Evolutionary conservation across 2,113 vertebrate species (phyloP).

Genomic region (Podarcis muralis): DNA sequence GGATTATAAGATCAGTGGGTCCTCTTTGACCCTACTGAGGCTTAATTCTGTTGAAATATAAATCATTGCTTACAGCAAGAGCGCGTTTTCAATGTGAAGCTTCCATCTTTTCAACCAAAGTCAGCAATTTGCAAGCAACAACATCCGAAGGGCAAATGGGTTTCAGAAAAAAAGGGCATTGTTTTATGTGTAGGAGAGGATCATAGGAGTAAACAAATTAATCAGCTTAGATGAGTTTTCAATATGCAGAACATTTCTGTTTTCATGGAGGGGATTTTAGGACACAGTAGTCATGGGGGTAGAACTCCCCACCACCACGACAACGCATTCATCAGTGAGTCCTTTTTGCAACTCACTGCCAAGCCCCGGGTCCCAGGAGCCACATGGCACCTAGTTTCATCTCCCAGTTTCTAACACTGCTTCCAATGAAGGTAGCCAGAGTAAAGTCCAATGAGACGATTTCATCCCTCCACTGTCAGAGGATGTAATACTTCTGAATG

Average conservation of each 20-base stretch:
- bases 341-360: conserved; percentile 3
- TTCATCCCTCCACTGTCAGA: no score
- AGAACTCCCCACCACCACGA: not conserved
- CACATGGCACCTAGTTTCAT: no score
- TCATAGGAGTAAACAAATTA: conserved; percentile 72
- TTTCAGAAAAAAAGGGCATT: conserved; percentile 55
- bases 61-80: conserved; percentile 40
- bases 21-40: conserved; percentile 34
- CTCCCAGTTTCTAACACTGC: not conserved
- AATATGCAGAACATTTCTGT: conserved; percentile 37
- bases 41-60: conserved; percentile 49
- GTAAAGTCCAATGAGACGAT: not conserved
- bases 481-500: no score
- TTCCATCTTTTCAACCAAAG: conserved; percentile 59
- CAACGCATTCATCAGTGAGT: not conserved
- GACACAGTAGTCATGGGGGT: conserved; percentile 11
- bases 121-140: conserved; percentile 51
- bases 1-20: conserved; percentile 29
- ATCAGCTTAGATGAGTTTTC: conserved; percentile 69
- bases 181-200: conserved; percentile 60
- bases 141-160: conserved; percentile 61
- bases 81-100: conserved; percentile 41
- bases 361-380: no score
- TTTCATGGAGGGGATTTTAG: conserved; percentile 34
- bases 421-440: not conserved